Evolutionary conservation across 2,888 invertebrate species (phyloP), one percentile per base, ranked within the genome.

Genomic region (Meiosimyza decipiens): DNA sequence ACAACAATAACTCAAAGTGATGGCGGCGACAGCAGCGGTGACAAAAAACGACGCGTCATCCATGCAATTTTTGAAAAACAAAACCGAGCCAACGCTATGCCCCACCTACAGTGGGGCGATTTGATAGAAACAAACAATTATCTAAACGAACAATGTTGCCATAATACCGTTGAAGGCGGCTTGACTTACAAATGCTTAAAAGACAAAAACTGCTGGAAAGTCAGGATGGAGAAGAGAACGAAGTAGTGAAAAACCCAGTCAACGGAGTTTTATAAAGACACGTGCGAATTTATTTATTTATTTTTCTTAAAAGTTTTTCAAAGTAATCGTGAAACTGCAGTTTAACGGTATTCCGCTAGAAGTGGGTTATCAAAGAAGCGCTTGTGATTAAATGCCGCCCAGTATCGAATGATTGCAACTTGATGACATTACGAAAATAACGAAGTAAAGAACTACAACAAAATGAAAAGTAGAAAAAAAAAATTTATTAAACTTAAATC

Each of bases 311-410:
- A n/a, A n/a, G n/a, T 9, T 7, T 15, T 57, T 28, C 6, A 12
- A 57, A 28, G 15, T 11, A 22, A 57, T n/a, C 4, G 15, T 6
- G 62, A 47, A 40, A 40, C 40, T 40, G 40, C 40, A 62, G 7
- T 16, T 40, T 57, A 22, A 57, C 28, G 57, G 22, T 57, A 28
- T 15, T n/a, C 15, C 28, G 5, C 3, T 57, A 57, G 28, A 13
- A 11, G 28, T 28, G 28, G 57, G 22, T 18, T 57, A 18, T 62
- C 9, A 47, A 62, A 15, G 47, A 62, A 47, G 4, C 28, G 60
- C 15, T 13, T 28, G 33, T 60, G 22, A 28, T 47, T 9, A 62
- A 62, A 47, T 62, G 62, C 62, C 62, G 62, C 62, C 47, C 33
- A 33, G n/a, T 33, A 62, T 62, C 62, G 33, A 62, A 33, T 62